Conservation (phyloP, 2,113 vertebrate species). For the Gobius niger region DNA sequence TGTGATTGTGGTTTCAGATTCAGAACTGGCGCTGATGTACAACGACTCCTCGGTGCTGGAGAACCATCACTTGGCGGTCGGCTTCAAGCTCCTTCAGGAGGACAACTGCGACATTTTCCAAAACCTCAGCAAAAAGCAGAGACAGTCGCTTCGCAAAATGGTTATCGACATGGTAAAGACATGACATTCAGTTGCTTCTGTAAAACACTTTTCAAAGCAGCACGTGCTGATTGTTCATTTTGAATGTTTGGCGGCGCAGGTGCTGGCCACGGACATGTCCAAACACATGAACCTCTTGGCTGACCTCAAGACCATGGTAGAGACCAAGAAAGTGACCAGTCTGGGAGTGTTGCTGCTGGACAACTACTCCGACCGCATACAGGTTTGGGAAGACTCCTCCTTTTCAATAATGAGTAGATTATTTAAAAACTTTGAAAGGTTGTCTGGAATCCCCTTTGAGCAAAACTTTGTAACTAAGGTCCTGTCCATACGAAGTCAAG, state of each 20-base stretch:
- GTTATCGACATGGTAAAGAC: slow-evolving; percentile 87
- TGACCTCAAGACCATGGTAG: slow-evolving; percentile 94
- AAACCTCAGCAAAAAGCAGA: slow-evolving; percentile 87
- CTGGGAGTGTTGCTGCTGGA: slow-evolving; percentile 88
- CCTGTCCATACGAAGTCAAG: no score
- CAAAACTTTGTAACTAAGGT: no score
- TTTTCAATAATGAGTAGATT: no score
- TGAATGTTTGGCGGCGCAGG: slow-evolving; percentile 67
- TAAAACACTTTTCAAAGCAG: no score
- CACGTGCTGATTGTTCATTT: no score
- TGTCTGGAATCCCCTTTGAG: no score
- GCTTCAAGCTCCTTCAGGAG: slow-evolving; percentile 91
- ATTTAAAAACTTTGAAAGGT: no score
- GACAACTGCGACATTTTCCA: slow-evolving; percentile 92
- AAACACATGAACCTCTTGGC: slow-evolving; percentile 95
- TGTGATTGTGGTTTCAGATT: slow-evolving; percentile 72
- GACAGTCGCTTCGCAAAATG: slow-evolving; percentile 87
- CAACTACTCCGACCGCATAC: slow-evolving; percentile 91
- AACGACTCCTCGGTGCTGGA: slow-evolving; percentile 89
- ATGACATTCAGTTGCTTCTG: background rate
- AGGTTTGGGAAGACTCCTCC: slow-evolving; percentile 70
- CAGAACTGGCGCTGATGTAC: slow-evolving; percentile 91
- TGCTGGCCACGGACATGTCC: slow-evolving; percentile 93
- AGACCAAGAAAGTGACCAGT: slow-evolving; percentile 95
- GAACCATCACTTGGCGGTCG: slow-evolving; percentile 91